Evolutionary conservation across 2,797 vertebrate species (phyloP), one percentile per base, ranked within the genome.

Genomic region (Antrozous pallidus): DNA sequence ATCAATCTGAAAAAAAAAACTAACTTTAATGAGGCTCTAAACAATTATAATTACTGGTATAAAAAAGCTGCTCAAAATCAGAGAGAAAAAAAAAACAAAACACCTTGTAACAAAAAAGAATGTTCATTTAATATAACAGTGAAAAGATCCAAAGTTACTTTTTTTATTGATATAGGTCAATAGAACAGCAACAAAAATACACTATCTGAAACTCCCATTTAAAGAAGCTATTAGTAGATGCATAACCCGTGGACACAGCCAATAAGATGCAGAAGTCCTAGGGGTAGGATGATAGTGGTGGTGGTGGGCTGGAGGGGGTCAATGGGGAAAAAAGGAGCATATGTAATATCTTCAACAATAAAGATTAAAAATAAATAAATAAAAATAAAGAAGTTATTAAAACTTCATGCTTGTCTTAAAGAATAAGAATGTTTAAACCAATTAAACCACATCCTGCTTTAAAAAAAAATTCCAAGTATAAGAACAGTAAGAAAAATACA

Each of bases 401-500:
- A 82, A 82, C 12, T 82, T 67, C 38, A 47, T 33, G 13, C 24
- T 87, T 81, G 28, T 65, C 69, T 87, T 67, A 78, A 78, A 93
- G 18, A 96, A 63, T 77, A 89, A 78, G 28, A 88, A 78, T 42
- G n/a, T 20, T 67, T 18, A 94, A 79, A 36, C 61, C 42, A 49
- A 42, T 86, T 49, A 78, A 70, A 83, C 56, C 65, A 85, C n/a
- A 91, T 73, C 40, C 40, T 93, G 28, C 58, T 61, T 80, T 82
- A 1, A 8, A 5, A 17, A 45, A 31, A 33, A 36, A 90, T 85
- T 85, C 95, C 93, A 0, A 95, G 40, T 63, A 63, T 38, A 91
- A 13, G 79, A 95, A 92, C 2, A 42, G 42, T 67, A 87, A 83
- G 78, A 63, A 93, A 96, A 91, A 91, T 73, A 45, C 17, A 90